Conservation (phyloP, 2,113 vertebrate species). For the Cepphus grylle region DNA sequence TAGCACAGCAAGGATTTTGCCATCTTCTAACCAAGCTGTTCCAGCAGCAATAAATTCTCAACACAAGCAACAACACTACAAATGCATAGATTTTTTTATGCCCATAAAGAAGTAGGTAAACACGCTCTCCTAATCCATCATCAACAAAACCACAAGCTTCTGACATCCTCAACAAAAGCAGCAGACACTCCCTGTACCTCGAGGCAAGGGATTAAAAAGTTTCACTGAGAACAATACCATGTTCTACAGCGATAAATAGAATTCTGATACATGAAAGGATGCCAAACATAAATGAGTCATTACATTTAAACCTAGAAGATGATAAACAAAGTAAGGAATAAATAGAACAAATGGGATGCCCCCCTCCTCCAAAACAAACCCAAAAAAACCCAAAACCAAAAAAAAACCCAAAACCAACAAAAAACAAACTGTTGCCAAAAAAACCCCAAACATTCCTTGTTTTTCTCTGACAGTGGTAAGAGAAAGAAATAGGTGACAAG, state of each 20-base stretch:
- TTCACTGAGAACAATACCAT: not conserved
- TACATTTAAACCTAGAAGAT: not conserved
- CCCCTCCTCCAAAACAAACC: too few species aligned
- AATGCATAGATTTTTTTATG: not conserved
- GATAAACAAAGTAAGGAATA: not conserved
- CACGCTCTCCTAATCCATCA: not conserved
- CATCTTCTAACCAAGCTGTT: not conserved
- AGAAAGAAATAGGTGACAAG: not conserved
- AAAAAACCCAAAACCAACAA: not conserved
- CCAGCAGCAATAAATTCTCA: not conserved
- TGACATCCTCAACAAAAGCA: not conserved
- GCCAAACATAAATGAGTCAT: not conserved
- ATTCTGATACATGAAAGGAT: not conserved
- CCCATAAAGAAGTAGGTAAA: not conserved
- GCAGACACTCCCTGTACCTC: not conserved
- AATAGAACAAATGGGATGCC: not conserved
- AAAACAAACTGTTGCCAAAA: not conserved
- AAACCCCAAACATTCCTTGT: fast-evolving
- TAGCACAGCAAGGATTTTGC: not conserved
- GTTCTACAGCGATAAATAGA: not conserved
- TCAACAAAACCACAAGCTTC: not conserved
- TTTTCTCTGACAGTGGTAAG: not conserved
- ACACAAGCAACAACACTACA: not conserved
- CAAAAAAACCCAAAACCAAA: not conserved
- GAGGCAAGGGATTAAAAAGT: not conserved